These are phyloP conservation scores for Myotis brandtii DNA, from an alignment of 2,113 vertebrate genomes.

Conservation along the genomic window DNA sequence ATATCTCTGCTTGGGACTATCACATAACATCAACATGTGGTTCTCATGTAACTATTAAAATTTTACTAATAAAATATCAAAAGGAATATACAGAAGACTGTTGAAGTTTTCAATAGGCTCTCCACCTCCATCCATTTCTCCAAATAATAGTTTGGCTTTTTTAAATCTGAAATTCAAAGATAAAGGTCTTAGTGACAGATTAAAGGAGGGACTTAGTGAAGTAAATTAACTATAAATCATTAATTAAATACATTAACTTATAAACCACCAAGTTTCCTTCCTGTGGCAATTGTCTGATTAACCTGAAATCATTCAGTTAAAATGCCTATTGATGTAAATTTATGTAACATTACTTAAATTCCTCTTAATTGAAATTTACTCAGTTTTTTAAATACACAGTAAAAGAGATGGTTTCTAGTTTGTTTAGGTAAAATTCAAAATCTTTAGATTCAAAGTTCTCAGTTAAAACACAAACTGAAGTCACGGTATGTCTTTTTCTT, in stretches of 20 bases:
- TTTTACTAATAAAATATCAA: constrained; percentile 78
- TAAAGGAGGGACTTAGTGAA: constrained; percentile 41
- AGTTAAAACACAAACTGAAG: constrained; percentile 28
- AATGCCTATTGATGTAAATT: constrained; percentile 46
- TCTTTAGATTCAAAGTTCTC: constrained; percentile 46
- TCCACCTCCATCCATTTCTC: constrained; percentile 4
- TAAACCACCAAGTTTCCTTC: constrained; percentile 18
- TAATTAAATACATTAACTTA: constrained; percentile 54
- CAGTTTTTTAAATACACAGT: not conserved
- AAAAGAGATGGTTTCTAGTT: not conserved
- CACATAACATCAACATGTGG: constrained; percentile 71
- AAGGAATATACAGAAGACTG: constrained; percentile 60
- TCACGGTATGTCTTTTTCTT: not conserved
- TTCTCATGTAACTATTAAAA: constrained; percentile 76
- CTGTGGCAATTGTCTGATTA: constrained; percentile 20
- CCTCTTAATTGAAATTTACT: constrained; percentile 29
- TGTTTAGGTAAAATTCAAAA: constrained; percentile 38
- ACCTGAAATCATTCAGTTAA: constrained; percentile 50
- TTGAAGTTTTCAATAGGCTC: constrained; percentile 6
- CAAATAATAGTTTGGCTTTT: constrained; percentile 54
- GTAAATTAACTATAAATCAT: constrained; percentile 57
- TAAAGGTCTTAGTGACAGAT: constrained; percentile 46
- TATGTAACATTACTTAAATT: constrained; percentile 54
- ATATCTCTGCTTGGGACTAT: constrained; percentile 72
- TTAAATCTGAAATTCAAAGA: constrained; percentile 63